These are phyloP conservation scores for Drosophila nigromelanica DNA, from an alignment of 1,140 invertebrate genomes.

Conservation along the genomic window DNA sequence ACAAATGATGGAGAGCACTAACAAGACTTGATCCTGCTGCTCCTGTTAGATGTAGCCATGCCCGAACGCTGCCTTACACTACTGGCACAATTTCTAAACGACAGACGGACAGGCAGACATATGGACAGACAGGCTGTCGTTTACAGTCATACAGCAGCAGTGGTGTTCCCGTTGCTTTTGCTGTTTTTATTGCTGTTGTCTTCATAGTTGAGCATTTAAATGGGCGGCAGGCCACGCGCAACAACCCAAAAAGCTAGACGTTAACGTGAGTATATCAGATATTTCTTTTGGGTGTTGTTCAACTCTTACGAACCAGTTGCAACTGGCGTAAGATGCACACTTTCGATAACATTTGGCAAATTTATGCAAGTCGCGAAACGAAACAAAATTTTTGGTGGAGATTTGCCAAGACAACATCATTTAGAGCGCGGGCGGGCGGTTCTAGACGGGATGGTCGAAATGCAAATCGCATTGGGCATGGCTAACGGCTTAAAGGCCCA, in stretches of 20 bases:
- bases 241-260: not conserved
- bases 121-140: constrained; percentile 17
- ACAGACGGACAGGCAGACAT: constrained; percentile 26
- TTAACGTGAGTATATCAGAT: constrained; percentile 11
- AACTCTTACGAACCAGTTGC: constrained; percentile 52
- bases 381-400: constrained; percentile 39
- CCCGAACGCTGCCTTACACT: no score
- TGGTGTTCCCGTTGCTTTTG: constrained; percentile 56
- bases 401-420: constrained; percentile 54
- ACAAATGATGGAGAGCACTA: no score
- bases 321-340: constrained; percentile 71
- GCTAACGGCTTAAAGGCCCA: constrained; percentile 51
- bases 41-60: no score
- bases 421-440: constrained; percentile 25
- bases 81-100: constrained; percentile 62
- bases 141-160: constrained; percentile 15
- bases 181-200: constrained; percentile 53
- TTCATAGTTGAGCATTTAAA: constrained; percentile 30
- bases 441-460: constrained; percentile 16
- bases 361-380: constrained; percentile 67
- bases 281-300: constrained; percentile 32
- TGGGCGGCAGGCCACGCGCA: constrained; percentile 21
- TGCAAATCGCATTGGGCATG: constrained; percentile 53
- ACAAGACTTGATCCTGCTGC: no score
- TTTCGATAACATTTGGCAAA: constrained; percentile 73